Conservation (phyloP, 2,797 vertebrate species). For the Sebastes jordani region DNA sequence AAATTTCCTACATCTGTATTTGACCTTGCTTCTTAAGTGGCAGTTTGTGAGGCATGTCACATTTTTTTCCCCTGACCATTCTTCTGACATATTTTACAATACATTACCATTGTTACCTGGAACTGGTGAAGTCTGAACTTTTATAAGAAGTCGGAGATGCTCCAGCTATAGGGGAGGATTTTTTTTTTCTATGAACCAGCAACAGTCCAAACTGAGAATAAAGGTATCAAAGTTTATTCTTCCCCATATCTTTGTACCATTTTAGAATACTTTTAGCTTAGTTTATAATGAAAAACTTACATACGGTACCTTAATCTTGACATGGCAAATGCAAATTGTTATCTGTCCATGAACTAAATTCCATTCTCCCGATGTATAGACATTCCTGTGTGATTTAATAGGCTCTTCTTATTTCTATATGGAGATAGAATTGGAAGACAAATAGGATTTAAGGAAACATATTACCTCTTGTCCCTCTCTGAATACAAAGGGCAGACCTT, state of each 20-base stretch:
- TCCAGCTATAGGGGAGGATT: neutral
- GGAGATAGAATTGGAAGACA: constrained; percentile 80
- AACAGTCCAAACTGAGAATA: neutral
- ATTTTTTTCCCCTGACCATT: neutral
- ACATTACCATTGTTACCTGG: neutral
- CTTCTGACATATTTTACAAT: constrained; percentile 3
- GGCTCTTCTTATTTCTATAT: constrained; percentile 71
- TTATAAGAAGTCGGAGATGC: neutral
- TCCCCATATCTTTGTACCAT: constrained; percentile 2
- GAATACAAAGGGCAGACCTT: constrained; percentile 82
- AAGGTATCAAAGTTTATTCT: constrained; percentile 13
- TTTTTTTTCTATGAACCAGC: neutral
- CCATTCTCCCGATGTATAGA: constrained; percentile 56
- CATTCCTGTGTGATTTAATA: constrained; percentile 73
- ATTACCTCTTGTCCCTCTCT: constrained; percentile 82
- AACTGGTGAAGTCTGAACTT: neutral
- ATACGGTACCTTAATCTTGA: constrained; percentile 49
- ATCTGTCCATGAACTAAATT: constrained; percentile 62
- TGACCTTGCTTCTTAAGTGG: neutral
- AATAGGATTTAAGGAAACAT: constrained; percentile 81
- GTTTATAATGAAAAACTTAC: constrained; percentile 35
- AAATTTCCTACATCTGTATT: neutral
- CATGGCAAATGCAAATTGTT: constrained; percentile 52
- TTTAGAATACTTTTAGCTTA: constrained; percentile 19
- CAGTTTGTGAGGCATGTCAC: neutral